Evolutionary conservation across 1,140 invertebrate species (phyloP), one percentile per base, ranked within the genome.

Genomic region (Drosophila dunni): DNA sequence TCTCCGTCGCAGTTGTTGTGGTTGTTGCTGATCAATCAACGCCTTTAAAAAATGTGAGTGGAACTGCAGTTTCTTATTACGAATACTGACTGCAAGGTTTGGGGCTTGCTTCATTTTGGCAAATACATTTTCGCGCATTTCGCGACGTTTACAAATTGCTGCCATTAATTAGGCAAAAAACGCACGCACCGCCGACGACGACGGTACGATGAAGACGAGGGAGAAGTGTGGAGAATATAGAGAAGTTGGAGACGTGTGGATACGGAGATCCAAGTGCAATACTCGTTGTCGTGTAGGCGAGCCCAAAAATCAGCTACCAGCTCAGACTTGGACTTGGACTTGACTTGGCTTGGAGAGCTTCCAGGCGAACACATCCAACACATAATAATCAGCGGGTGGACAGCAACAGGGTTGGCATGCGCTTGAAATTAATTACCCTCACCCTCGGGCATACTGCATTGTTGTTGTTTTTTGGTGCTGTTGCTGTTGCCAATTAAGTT

Each of bases 81-180:
- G 76, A 77, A 74, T 67, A 75, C 50, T 56, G 44, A 67, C n/a
- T 40, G 36, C 70, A 13, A 6, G 38, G 9, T 56, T 34, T 24
- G 53, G 11, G 42, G 17, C 40, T 51, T 44, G 71, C 65, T 61
- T 88, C 85, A 69, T 83, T 82, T 85, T 81, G 86, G 77, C 88
- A 82, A 86, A 89, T 89, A 89, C 66, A 71, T 90, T 90, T 90
- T 90, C 76, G 77, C 86, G 82, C 88, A 81, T 82, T 90, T 86
- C 69, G 79, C 79, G 86, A 90, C 86, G 88, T 90, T 90, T 90
- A 90, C 88, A 90, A 90, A 90, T 90, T 90, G 81, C 86, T 66
- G 79, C 79, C 82, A 90, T 90, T 90, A 90, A 90, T 90, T 90
- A 90, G 80, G 80, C 80, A 88, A 88, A 89, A 89, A 89, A 89